Percentiles rank a stretch among this genome's conserved stretches.
phyloP scores from a whole-genome alignment of 2,113 vertebrate genomes.

The Pedionomus torquatus region DNA sequence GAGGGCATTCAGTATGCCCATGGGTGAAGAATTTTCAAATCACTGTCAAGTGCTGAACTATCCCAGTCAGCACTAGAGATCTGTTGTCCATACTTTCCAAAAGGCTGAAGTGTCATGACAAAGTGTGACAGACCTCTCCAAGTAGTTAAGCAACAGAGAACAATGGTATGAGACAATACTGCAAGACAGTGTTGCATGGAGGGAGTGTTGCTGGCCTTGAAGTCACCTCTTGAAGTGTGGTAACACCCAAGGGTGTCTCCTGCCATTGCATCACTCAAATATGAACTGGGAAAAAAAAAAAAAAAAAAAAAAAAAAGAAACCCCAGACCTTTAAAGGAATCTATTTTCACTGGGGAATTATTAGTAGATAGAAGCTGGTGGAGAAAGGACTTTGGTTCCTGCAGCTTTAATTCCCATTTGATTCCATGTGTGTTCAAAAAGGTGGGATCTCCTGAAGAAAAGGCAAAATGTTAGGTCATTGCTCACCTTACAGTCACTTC shows the following conservation, averaged over 20 bases:
- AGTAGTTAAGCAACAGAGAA: slow-evolving; percentile 54
- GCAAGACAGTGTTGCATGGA: slow-evolving; percentile 29
- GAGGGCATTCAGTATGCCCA: not conserved
- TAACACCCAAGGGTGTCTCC: slow-evolving; percentile 61
- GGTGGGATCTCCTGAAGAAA: not conserved
- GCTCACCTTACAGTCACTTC: not conserved
- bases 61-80: not conserved
- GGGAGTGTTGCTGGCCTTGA: slow-evolving; percentile 51
- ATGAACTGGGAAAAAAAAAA: slow-evolving; percentile 27
- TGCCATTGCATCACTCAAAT: slow-evolving; percentile 38
- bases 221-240: slow-evolving; percentile 53
- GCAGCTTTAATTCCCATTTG: not conserved
- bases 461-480: not conserved
- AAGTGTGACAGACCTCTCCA: slow-evolving; percentile 1
- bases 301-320: slow-evolving; percentile 40
- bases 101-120: not conserved
- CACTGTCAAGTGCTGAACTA: not conserved
- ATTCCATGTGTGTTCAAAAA: not conserved
- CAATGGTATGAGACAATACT: slow-evolving; percentile 42
- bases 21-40: not conserved
- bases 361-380: not conserved
- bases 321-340: not conserved
- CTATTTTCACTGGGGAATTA: not conserved
- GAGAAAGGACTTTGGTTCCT: not conserved
- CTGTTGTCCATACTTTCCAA: not conserved